phyloP scores from a whole-genome alignment of 2,888 invertebrate genomes.

The Synergus laeviventris region DNA sequence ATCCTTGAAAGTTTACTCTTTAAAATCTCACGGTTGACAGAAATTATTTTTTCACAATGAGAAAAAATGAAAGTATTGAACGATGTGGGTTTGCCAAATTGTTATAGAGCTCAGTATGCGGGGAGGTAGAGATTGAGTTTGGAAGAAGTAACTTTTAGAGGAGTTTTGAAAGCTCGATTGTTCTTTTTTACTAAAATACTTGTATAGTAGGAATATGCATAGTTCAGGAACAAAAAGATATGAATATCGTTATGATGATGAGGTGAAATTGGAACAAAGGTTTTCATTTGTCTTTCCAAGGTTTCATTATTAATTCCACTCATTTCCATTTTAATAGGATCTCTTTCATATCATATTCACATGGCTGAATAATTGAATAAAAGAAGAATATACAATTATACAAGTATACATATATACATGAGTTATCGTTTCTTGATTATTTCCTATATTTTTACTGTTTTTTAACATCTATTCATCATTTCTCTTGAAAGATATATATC shows the following conservation, averaged over 20 bases:
- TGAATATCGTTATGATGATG: not conserved
- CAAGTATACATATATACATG: not conserved
- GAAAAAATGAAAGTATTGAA: not conserved
- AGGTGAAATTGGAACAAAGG: conserved; percentile 8
- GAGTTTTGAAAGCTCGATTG: conserved; percentile 7
- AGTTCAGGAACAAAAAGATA: not conserved
- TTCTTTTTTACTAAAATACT: conserved; percentile 8
- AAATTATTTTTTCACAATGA: not conserved
- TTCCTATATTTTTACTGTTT: too few species aligned
- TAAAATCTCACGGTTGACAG: not conserved
- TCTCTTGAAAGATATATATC: too few species aligned
- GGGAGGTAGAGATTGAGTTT: not conserved
- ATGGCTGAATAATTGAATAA: not conserved
- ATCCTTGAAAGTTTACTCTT: not conserved
- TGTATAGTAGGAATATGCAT: not conserved
- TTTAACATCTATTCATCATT: too few species aligned
- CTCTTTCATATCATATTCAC: not conserved
- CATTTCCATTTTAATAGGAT: conserved; percentile 1
- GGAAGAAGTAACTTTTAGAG: conserved; percentile 4
- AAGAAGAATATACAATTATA: not conserved
- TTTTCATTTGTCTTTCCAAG: not conserved
- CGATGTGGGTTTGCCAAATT: conserved; percentile 12
- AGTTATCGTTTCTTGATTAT: not conserved
- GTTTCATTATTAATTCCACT: not conserved
- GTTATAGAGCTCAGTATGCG: conserved; percentile 8